Base-by-base conservation (phyloP, 2,888 invertebrate species). In the Diaprepes abbreviatus region DNA sequence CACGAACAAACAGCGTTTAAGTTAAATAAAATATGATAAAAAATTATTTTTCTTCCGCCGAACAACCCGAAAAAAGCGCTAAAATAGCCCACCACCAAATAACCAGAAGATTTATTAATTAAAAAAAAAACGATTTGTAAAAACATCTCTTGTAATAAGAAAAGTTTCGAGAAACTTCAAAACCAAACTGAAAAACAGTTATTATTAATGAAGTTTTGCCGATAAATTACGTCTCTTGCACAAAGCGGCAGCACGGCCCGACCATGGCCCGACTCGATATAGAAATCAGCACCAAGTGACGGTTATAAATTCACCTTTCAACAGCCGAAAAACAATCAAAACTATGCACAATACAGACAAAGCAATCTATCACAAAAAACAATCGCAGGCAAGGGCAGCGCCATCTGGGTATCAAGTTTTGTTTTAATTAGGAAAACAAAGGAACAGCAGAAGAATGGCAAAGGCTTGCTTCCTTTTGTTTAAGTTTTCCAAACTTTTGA, bases 341-440 rank as follows among this genome's bases (percentile, higher is more conserved):
- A 82, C 81, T 82, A 81, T 80, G 81, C 81, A 81, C 82, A 82
- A 82, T 81, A 81, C 80, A 80, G 81, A 82, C 81, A 81, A 81
- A 80, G 82, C 82, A 80, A 83, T 83, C 83, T 82, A 83, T 83
- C 83, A 82, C 81, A 82, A 82, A 83, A 83, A 82, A 83, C 82
- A 82, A 82, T 81, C 79, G 80, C 66, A 72, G 77, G 71, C 58
- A 60, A 52, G 67, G 55, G 31, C 71, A 65, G 66, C 79, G 79
- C 80, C 82, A 81, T 81, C 81, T 81, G 82, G 81, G 81, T 80
- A 82, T 80, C 81, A 82, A 82, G 82, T 82, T 83, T 83, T 82
- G 82, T 82, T 83, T 83, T 83, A 83, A 83, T 83, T 82, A 82
- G 77, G 81, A 77, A 80, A 80, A 83, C 81, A 82, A 82, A 82